Evolutionary conservation across 2,888 invertebrate species (phyloP), one percentile per base, ranked within the genome.

Genomic region (Apantesis nais): DNA sequence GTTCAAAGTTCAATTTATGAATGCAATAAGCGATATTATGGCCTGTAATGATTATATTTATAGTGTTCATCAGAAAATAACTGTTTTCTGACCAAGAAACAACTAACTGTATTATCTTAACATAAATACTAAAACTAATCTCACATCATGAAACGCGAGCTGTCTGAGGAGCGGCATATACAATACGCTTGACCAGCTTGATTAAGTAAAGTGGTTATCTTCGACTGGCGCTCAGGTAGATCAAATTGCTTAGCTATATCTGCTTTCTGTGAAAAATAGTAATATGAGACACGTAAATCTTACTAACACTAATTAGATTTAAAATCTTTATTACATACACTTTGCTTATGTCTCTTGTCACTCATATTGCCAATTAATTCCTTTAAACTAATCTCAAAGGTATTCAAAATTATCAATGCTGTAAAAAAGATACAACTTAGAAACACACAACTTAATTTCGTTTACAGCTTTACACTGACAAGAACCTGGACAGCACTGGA

Each of bases 121-220:
- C 9, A 65, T 8, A 34, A 34, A 37, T 34, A 34, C 1, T 34
- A 19, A 3, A 48, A 66, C 31, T 12, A 61, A 39, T 37, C 96
- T 95, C 92, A 98, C 98, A 99, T 99, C 99, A 99, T 99, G 92
- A 99, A 99, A 66, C 99, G 96, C 1, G 98, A 98, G 79, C 98
- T 98, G 88, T 99, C 99, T 0, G 98, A 98, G 12, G 98, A 98
- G 62, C 99, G 96, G 88, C 99, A 99, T 82, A 99, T 97, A 89
- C 99, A 99, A 89, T 99, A 99, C 0, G 98, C 98, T 92, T 98
- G 98, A 11, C 98, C 98, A 88, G 98, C 98, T 91, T 98, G 98
- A 89, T 98, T 98, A 66, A 98, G 92, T 70, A 98, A 95, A 4
- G 98, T 97, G 19, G 98, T 98, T 74, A 98, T 98, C 94, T 98